phyloP scores from a whole-genome alignment of 2,888 invertebrate genomes.

The Taphrorychus bicolor region DNA sequence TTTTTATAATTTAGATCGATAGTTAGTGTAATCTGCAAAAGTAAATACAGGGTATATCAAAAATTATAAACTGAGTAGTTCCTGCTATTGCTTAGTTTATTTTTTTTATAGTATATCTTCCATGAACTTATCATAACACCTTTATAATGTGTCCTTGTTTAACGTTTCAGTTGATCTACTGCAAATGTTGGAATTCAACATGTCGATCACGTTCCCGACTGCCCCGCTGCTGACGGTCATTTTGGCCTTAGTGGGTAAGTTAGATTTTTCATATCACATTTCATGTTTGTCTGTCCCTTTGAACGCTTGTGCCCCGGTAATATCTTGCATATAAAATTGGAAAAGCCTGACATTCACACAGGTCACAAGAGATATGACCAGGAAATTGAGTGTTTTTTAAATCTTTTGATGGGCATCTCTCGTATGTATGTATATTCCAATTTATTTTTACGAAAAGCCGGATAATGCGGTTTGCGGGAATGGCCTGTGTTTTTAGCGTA shows the following conservation, averaged over 20 bases:
- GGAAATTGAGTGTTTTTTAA: not conserved
- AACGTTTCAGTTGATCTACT: conserved; percentile 92
- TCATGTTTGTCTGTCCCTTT: not conserved
- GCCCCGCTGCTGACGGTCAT: conserved; percentile 97
- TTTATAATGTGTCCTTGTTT: too few species aligned
- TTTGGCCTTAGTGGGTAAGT: conserved; percentile 96
- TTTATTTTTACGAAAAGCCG: not conserved
- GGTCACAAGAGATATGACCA: not conserved
- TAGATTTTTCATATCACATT: not conserved
- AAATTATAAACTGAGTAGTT: too few species aligned
- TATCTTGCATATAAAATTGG: not conserved
- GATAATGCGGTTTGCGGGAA: too few species aligned
- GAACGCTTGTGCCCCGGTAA: not conserved
- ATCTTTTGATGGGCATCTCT: not conserved
- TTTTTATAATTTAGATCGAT: too few species aligned
- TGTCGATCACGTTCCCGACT: conserved; percentile 92
- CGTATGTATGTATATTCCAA: not conserved
- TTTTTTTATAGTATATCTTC: too few species aligned
- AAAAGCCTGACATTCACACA: not conserved
- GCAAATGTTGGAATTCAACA: conserved; percentile 98
- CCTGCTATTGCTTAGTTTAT: too few species aligned
- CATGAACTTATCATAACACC: too few species aligned
- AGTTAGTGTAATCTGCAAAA: too few species aligned
- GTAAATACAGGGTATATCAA: too few species aligned
- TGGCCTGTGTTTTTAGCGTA: too few species aligned